Evolutionary conservation across 1,140 invertebrate species (phyloP).

Genomic region (Pseudoatta argentina): DNA sequence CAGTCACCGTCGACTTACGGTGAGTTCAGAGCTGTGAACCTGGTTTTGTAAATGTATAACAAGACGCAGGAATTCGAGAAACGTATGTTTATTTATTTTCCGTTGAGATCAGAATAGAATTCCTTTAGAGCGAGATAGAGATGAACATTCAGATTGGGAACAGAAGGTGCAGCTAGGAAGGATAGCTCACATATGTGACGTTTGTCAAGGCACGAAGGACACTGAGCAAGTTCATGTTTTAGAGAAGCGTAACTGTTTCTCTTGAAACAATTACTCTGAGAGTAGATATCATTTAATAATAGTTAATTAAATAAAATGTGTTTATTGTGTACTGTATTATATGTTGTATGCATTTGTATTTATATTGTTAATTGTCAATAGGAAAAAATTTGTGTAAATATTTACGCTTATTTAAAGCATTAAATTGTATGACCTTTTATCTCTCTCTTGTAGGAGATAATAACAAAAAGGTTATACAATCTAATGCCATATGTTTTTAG

Average conservation of each 20-base stretch:
- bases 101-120: neutral
- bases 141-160: neutral
- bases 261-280: neutral
- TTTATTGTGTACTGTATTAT: no score
- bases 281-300: no score
- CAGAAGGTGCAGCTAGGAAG: neutral
- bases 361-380: no score
- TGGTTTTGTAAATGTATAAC: neutral
- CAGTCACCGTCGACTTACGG: slow-evolving; percentile 86
- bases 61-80: neutral
- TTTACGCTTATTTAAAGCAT: no score
- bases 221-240: neutral
- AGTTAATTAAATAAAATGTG: no score
- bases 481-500: no score
- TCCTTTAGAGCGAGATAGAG: no score
- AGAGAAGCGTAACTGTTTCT: neutral
- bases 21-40: slow-evolving; percentile 51
- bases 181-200: neutral
- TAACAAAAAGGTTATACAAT: no score
- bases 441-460: no score
- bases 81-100: neutral
- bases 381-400: no score
- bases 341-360: no score
- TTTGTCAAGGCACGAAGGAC: neutral
- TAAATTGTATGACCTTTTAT: no score